Conservation (phyloP, 2,888 invertebrate genomes). For the Drosophila mulleri region DNA sequence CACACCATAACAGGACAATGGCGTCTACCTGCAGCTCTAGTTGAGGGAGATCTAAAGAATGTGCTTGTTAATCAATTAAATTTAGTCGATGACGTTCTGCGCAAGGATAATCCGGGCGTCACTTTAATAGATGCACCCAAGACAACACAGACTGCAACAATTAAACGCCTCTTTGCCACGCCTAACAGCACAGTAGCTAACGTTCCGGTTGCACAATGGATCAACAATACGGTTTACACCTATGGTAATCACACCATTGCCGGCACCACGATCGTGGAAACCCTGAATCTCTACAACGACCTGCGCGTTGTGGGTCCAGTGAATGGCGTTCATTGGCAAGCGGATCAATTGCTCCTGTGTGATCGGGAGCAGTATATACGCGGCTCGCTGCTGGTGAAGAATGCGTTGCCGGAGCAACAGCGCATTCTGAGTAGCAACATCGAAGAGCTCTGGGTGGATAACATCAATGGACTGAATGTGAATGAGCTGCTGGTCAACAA, state of each 20-base stretch:
- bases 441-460: conserved; percentile 69
- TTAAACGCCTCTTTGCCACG: conserved; percentile 83
- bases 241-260: conserved; percentile 84
- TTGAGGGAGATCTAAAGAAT: conserved; percentile 79
- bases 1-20: conserved; percentile 85
- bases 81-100: conserved; percentile 86
- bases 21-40: conserved; percentile 65
- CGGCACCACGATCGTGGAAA: conserved; percentile 84
- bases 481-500: conserved; percentile 63
- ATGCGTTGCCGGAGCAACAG: conserved; percentile 52
- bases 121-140: conserved; percentile 79
- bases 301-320: conserved; percentile 82
- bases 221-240: conserved; percentile 84
- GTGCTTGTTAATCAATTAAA: conserved; percentile 86
- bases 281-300: conserved; percentile 78
- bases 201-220: conserved; percentile 86
- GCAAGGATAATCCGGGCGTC: conserved; percentile 82
- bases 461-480: conserved; percentile 82
- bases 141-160: conserved; percentile 73
- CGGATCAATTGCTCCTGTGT: conserved; percentile 83
- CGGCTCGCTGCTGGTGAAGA: conserved; percentile 74
- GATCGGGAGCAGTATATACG: conserved; percentile 71
- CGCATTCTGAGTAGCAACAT: conserved; percentile 78
- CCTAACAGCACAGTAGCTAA: conserved; percentile 83
- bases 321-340: conserved; percentile 83